Conservation (phyloP, 2,797 vertebrate genomes). For the Amniataba percoides region DNA sequence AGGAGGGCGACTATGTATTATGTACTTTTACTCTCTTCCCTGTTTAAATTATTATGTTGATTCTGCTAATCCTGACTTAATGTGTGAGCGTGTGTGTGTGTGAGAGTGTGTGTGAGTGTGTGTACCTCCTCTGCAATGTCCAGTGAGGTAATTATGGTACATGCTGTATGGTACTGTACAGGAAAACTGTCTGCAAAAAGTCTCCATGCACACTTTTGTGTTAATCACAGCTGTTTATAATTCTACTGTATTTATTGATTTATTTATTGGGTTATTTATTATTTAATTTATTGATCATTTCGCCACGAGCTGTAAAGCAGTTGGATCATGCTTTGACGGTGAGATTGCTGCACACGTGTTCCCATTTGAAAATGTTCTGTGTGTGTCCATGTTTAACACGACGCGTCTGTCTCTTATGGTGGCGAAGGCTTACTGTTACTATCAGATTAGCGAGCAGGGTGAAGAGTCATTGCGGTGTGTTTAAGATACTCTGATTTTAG, state of each 20-base stretch:
- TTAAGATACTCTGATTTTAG: slow-evolving; percentile 49
- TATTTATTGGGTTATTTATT: slow-evolving; percentile 79
- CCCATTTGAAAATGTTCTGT: slow-evolving; percentile 45
- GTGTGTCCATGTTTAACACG: slow-evolving; percentile 33
- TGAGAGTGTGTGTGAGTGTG: slow-evolving; percentile 1
- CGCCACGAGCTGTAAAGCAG: slow-evolving; percentile 50
- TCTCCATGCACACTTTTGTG: slow-evolving; percentile 70
- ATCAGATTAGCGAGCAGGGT: slow-evolving; percentile 23
- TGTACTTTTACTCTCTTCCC: slow-evolving; percentile 64
- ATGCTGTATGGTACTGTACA: slow-evolving; percentile 54
- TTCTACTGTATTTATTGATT: slow-evolving; percentile 66
- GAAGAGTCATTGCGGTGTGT: slow-evolving; percentile 25
- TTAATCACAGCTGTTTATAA: slow-evolving; percentile 71
- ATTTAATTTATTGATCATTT: slow-evolving; percentile 66
- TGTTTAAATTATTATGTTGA: slow-evolving; percentile 63
- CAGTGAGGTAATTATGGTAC: slow-evolving; percentile 54
- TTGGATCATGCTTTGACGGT: slow-evolving; percentile 50
- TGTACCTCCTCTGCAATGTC: slow-evolving; percentile 51
- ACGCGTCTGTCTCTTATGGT: slow-evolving; percentile 1
- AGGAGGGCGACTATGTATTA: slow-evolving; percentile 47
- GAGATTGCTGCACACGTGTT: slow-evolving; percentile 58
- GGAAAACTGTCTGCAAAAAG: slow-evolving; percentile 78
- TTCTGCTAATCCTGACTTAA: slow-evolving; percentile 47
- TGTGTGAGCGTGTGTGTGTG: slow-evolving; percentile 20
- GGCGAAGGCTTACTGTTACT: slow-evolving; percentile 12